Conservation (phyloP, 30 jellyfish, hydroid and myxozoan genomes). For the Aurelia coerulea region DNA sequence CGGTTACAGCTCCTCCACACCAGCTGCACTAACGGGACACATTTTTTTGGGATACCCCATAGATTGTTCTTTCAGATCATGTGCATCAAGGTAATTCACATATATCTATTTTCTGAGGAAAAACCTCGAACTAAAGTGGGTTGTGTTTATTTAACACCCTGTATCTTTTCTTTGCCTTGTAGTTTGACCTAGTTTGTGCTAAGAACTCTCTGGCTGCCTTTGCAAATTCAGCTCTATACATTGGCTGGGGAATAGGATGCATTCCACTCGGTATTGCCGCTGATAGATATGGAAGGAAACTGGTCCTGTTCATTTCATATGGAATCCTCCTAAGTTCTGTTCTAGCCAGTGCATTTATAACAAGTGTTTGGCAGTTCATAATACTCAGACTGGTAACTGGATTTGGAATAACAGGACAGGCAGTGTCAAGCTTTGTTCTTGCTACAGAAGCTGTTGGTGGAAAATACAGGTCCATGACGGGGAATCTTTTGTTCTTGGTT, state of each 20-base stretch:
- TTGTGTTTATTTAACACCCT: background rate
- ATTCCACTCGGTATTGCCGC: constrained; percentile 76
- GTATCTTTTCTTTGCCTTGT: background rate
- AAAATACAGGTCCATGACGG: constrained; percentile 62
- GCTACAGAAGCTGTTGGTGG: constrained; percentile 81
- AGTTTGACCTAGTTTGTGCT: constrained; percentile 85
- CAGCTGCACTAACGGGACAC: too few species aligned
- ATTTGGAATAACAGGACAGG: constrained; percentile 59
- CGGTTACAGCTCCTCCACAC: too few species aligned
- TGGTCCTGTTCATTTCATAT: constrained; percentile 37
- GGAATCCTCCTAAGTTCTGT: constrained; percentile 41
- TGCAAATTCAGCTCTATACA: constrained; percentile 73
- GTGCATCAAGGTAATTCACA: too few species aligned
- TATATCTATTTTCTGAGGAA: too few species aligned
- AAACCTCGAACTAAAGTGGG: background rate
- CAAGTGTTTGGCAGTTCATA: constrained; percentile 70
- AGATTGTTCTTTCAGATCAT: too few species aligned
- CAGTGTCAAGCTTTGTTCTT: constrained; percentile 56
- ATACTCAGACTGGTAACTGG: constrained; percentile 68
- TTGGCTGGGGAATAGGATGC: constrained; percentile 92
- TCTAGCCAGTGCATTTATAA: constrained; percentile 63
- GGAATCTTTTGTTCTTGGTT: constrained; percentile 27
- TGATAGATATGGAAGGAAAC: constrained; percentile 80
- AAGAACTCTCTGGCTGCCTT: constrained; percentile 63
- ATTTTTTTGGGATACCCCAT: too few species aligned